Base-by-base conservation (phyloP, 2,888 invertebrate genomes). In the Pantelozetes paolii region DNA sequence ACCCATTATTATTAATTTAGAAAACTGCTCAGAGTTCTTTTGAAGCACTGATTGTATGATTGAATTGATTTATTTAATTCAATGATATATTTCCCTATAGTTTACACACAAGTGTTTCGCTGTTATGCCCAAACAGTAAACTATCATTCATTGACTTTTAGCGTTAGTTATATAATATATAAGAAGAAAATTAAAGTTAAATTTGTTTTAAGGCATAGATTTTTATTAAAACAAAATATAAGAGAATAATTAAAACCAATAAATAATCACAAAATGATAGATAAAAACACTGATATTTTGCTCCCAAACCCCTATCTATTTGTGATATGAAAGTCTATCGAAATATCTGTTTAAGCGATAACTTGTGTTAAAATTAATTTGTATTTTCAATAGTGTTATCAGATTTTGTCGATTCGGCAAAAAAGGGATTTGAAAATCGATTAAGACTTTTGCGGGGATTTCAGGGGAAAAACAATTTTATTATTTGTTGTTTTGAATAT, bases 201-300 rank as follows among this genome's bases (percentile, higher is more conserved):
- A n/a, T 50, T 50, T 50, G 6, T n/a, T 20, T 54, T 8, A 54
- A 54, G 54, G 54, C 54, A 54, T 54, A 20, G 6, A 54, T 54
- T 54, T 54, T 54, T n/a, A n/a, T 54, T 9, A 2, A 1, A 8
- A 23, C 15, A 54, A 54, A 23, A 54, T 23, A 26, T 9, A 54
- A 11, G 9, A 54, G 9, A 54, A 54, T 54, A 54, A 54, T 54
- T 54, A 54, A 50, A 54, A 54, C 26, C 54, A 54, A 54, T 54
- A 54, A 54, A 54, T 54, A 54, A 26, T 54, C 20, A 54, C 6
- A 2, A 6, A 23, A 26, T 23, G 23, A 54, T 23, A 54, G 18
- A 45, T 15, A 54, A 54, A 54, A 9, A 9, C 15, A 54, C 8
- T 26, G 54, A 13, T 26, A 5, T 54, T 13, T 26, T 54, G 23